Percentiles rank a stretch among this genome's conserved stretches.
Evolutionary conservation across 2,113 vertebrate genomes (phyloP).

Genomic region (Prunella fulvescens): DNA sequence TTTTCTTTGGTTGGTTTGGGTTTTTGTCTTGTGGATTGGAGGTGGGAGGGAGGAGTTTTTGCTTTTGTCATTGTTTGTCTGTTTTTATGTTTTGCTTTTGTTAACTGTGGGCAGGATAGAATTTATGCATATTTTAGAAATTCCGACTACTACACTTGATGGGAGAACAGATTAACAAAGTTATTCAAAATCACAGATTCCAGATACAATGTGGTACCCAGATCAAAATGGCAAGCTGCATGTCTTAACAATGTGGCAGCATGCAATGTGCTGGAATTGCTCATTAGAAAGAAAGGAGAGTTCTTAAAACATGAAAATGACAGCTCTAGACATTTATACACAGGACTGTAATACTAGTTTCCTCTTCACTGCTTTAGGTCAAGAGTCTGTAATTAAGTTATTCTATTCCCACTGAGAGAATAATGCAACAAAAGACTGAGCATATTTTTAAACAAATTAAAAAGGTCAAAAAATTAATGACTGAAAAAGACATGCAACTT

Average conservation of each 20-base stretch:
- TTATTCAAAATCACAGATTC: not conserved
- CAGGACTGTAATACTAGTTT: not conserved
- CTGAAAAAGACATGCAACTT: not conserved
- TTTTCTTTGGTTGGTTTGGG: rapidly evolving
- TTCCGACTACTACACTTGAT: not conserved
- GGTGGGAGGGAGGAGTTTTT: no score
- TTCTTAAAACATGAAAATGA: not conserved
- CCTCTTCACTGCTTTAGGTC: not conserved
- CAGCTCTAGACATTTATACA: not conserved
- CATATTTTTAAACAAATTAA: not conserved
- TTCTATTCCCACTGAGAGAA: not conserved
- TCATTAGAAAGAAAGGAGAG: not conserved
- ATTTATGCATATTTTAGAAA: not conserved
- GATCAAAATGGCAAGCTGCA: not conserved
- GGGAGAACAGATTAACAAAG: not conserved
- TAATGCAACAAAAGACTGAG: not conserved
- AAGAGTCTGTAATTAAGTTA: not conserved
- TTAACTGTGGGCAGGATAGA: not conserved
- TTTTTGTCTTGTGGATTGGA: not conserved
- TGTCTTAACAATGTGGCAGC: not conserved
- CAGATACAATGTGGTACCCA: not conserved
- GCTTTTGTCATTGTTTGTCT: not conserved
- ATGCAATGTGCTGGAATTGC: not conserved
- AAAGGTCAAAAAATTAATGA: not conserved
- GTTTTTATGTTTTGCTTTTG: not conserved